Evolutionary conservation across 2,888 invertebrate species (phyloP), one percentile per base, ranked within the genome.

Genomic region (Tipula helvola): DNA sequence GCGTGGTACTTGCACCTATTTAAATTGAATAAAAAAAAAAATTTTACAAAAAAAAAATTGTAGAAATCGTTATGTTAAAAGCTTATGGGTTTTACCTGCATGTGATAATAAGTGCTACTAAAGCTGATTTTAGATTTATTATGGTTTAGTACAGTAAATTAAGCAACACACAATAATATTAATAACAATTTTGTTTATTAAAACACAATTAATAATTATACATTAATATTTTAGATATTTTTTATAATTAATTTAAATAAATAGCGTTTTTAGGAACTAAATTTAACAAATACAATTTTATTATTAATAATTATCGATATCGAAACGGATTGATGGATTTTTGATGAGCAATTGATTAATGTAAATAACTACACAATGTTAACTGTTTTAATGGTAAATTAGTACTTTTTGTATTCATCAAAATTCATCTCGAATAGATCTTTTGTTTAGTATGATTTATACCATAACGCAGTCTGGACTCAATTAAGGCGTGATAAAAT

Each of bases 1-100:
- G 16, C 89, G 88, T 47, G 91, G 91, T 87, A 91, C 88, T 86
- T 90, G 89, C 86, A 91, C 89, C 91, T 91, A 88, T 71, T 52
- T 10, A 13, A n/a, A 16, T 5, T 4, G 5, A 5, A 52, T 16
- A 52, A 52, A 52, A 52, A 16, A 16, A 16, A 57, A 28, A 28
- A 28, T 28, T 1, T 71, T 71, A 5, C 4, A 44, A 44, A 44
- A 0, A 39, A 39, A 44, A 16, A 3, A 57, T 57, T 16, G 16
- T 16, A 28, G 28, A 71, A 28, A 71, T 18, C n/a, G 1, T 71
- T 71, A 28, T 28, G 71, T 52, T 5, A 18, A 28, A 28, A 28
- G n/a, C n/a, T 28, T 71, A 52, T n/a, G 52, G 18, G 28, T 71
- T 28, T 28, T 71, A 71, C 28, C 71, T 71, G 71, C 28, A n/a